Base-by-base conservation (phyloP, 1,140 invertebrate species). In the Bilobella aurantiaca region DNA sequence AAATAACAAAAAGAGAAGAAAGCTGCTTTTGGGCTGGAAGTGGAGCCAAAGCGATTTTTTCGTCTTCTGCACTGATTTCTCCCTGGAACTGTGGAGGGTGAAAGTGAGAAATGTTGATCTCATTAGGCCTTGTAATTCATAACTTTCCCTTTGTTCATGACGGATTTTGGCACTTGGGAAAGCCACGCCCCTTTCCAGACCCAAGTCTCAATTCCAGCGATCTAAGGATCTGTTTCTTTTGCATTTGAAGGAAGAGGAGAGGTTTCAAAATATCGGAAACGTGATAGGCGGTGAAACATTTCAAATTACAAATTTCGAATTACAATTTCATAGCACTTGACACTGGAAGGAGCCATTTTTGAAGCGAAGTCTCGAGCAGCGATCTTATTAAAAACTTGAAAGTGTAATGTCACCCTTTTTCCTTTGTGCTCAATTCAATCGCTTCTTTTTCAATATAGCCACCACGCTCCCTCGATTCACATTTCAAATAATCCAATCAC, bases 311-410 rank as follows among this genome's bases (percentile, higher is more conserved):
- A n/a, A n/a, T n/a, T n/a, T n/a, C n/a, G n/a, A n/a, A n/a, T n/a
- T n/a, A n/a, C n/a, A n/a, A n/a, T n/a, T n/a, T n/a, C n/a, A n/a
- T n/a, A n/a, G n/a, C n/a, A n/a, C n/a, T n/a, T n/a, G n/a, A n/a
- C n/a, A n/a, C n/a, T n/a, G n/a, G n/a, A 42, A 42, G 37, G n/a
- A 8, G 37, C 8, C 37, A 42, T 12, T 42, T 42, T 53, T 5
- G 23, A 53, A 14, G 8, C 12, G 3, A 53, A 23, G 21, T 12
- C 49, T 5, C 49, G 14, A 5, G 12, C 49, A 18, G 12, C 8
- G 18, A 53, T 53, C 25, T 53, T 53, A 53, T 53, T 53, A 53
- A 53, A 42, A 53, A 53, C 49, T 53, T 53, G 49, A 53, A 53
- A 53, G 49, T 53, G 49, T 53, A 53, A 53, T 53, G 49, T 53